Conservation (phyloP, 2,888 invertebrate genomes). For the Liposcelis brunnea region DNA sequence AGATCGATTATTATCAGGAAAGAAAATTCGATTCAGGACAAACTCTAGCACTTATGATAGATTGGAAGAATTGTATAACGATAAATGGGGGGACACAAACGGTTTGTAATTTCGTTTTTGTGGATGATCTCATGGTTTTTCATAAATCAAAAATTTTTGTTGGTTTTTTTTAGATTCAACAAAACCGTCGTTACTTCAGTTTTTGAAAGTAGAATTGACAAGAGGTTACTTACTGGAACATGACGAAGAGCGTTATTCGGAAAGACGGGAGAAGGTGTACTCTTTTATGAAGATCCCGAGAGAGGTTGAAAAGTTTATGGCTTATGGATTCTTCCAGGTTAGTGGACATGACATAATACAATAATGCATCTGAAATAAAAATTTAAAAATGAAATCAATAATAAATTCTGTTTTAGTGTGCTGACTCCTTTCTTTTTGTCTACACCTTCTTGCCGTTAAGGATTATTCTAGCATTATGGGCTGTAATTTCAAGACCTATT, state of each 20-base stretch:
- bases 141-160: background rate
- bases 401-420: slow-evolving; percentile 41
- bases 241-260: slow-evolving; percentile 87
- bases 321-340: slow-evolving; percentile 76
- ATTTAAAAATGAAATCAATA: background rate
- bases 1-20: background rate
- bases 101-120: slow-evolving; percentile 10
- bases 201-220: slow-evolving; percentile 73
- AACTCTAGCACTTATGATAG: background rate
- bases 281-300: slow-evolving; percentile 91
- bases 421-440: slow-evolving; percentile 92
- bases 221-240: slow-evolving; percentile 87
- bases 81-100: slow-evolving; percentile 9
- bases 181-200: slow-evolving; percentile 30
- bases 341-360: background rate
- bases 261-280: slow-evolving; percentile 87
- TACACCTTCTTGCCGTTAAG: slow-evolving; percentile 94
- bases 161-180: slow-evolving; percentile 3
- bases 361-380: background rate
- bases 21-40: slow-evolving; percentile 2
- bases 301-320: slow-evolving; percentile 83
- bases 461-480: slow-evolving; percentile 73
- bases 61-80: slow-evolving; percentile 5
- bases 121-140: background rate
- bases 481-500: slow-evolving; percentile 54